Percentiles rank a stretch among this genome's conserved stretches.
Evolutionary conservation across 2,797 vertebrate species (phyloP).

Genomic region (Anguilla pacifica): DNA sequence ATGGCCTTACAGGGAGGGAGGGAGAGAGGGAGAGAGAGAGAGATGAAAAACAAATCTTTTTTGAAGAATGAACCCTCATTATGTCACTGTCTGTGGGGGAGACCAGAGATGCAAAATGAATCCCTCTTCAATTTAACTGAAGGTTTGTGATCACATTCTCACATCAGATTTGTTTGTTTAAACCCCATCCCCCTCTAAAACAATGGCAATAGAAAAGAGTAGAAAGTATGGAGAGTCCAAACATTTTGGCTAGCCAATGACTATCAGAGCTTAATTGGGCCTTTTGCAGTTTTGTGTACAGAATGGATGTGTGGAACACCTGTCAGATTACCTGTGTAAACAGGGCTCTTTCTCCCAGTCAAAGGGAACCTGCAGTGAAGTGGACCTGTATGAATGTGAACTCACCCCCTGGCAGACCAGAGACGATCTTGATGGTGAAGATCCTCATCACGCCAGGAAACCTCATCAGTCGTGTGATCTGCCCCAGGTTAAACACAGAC

Average conservation of each 20-base stretch:
- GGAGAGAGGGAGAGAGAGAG: background rate
- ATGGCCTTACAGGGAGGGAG: background rate
- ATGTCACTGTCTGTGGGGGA: background rate
- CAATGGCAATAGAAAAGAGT: background rate
- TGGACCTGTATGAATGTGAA: background rate
- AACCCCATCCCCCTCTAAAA: background rate
- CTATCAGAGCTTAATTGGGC: background rate
- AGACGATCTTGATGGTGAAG: conserved; percentile 83
- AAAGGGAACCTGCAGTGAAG: background rate
- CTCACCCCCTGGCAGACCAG: conserved; percentile 86
- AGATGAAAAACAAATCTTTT: background rate
- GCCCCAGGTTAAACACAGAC: conserved; percentile 79
- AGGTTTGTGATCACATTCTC: background rate
- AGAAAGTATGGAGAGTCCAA: background rate
- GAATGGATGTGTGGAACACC: background rate
- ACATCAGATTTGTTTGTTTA: background rate
- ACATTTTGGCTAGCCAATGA: background rate
- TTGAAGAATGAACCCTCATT: background rate
- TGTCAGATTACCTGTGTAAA: background rate
- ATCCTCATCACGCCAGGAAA: conserved; percentile 78
- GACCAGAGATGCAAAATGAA: too few species aligned
- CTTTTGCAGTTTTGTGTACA: background rate
- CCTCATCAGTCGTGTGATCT: conserved; percentile 81
- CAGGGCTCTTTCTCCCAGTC: background rate
- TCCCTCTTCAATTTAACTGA: background rate